Evolutionary conservation across 2,797 vertebrate genomes (phyloP).

Genomic region (Lophius americanus): DNA sequence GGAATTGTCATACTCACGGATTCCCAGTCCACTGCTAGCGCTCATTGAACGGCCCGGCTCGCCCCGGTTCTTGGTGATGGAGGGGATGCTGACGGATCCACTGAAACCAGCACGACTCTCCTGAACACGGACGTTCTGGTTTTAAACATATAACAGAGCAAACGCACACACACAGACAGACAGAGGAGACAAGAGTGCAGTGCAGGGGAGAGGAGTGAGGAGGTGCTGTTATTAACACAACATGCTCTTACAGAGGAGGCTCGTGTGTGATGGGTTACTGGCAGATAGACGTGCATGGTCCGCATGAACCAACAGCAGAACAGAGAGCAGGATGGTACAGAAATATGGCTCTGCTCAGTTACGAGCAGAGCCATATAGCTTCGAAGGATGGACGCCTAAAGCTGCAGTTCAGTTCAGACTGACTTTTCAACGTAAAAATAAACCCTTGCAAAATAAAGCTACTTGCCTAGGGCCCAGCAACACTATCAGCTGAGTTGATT

Average conservation of each 20-base stretch:
- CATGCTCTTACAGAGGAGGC: slow-evolving; percentile 21
- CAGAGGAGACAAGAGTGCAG: slow-evolving; percentile 29
- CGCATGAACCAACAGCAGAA: neutral
- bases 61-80: slow-evolving; percentile 92
- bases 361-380: no score
- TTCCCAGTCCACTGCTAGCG: slow-evolving; percentile 94
- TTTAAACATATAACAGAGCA: slow-evolving; percentile 48
- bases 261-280: neutral
- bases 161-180: slow-evolving; percentile 32
- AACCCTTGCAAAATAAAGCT: no score
- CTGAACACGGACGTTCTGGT: slow-evolving; percentile 93
- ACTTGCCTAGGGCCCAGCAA: no score
- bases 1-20: slow-evolving; percentile 85
- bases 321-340: neutral
- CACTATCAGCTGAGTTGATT: no score
- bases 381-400: no score
- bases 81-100: slow-evolving; percentile 96
- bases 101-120: slow-evolving; percentile 94
- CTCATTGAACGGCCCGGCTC: slow-evolving; percentile 98
- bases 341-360: no score
- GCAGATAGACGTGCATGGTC: neutral
- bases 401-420: no score
- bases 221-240: slow-evolving; percentile 13
- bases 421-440: no score
- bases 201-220: slow-evolving; percentile 58